phyloP scores from a whole-genome alignment of 2,797 vertebrate genomes.

The Sebastes variabilis region DNA sequence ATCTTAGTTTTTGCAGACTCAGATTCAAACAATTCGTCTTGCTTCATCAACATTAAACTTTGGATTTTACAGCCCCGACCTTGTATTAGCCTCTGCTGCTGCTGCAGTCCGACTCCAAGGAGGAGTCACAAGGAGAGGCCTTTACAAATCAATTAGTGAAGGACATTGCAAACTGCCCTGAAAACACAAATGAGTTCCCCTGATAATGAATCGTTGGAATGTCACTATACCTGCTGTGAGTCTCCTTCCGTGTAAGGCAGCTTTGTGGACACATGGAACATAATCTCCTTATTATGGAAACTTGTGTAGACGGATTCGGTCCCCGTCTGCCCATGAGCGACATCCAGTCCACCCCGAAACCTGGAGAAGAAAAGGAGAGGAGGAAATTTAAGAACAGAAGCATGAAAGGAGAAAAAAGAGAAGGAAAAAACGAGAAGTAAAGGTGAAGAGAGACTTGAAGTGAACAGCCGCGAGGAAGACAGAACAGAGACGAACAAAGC shows the following conservation, averaged over 20 bases:
- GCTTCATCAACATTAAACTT: not conserved
- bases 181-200: constrained; percentile 2
- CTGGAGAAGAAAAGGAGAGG: constrained; percentile 69
- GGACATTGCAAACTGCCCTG: not conserved
- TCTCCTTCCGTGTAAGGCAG: constrained; percentile 97
- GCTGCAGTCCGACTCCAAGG: not conserved
- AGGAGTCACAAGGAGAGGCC: not conserved
- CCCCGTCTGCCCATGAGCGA: constrained; percentile 95
- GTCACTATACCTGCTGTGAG: constrained; percentile 88
- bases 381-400: not conserved
- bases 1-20: not conserved
- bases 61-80: not conserved
- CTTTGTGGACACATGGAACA: constrained; percentile 98
- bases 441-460: not conserved
- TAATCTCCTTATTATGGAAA: constrained; percentile 96
- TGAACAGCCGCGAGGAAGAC: not conserved
- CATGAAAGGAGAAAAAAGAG: not conserved
- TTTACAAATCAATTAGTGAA: constrained; percentile 11
- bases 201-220: not conserved
- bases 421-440: not conserved
- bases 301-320: constrained; percentile 91
- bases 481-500: constrained; percentile 18
- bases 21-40: not conserved
- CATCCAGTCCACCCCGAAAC: constrained; percentile 94
- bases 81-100: not conserved